Conservation (phyloP, 2,888 invertebrate genomes). For the Agrochola litura region DNA sequence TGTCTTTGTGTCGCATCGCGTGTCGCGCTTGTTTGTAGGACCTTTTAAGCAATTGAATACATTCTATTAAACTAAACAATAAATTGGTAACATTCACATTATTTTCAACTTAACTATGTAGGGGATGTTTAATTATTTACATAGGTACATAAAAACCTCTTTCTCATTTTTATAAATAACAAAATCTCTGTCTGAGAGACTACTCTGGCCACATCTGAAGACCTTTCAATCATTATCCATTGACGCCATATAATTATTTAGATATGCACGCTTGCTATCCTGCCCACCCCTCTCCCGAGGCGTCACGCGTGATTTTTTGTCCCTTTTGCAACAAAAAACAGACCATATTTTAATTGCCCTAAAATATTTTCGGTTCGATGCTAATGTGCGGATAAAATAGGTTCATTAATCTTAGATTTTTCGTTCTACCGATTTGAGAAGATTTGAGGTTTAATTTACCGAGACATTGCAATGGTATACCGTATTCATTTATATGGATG, state of each 20-base stretch:
- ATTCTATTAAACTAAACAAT: neutral
- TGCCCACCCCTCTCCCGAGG: conserved; percentile 81
- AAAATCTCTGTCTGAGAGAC: conserved; percentile 46
- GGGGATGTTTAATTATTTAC: neutral
- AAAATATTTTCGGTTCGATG: conserved; percentile 74
- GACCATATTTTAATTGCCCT: conserved; percentile 85
- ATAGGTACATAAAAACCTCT: neutral
- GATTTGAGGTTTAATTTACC: conserved; percentile 1
- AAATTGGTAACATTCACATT: neutral
- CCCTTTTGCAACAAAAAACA: conserved; percentile 68
- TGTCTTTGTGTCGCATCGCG: too few relatives aligned
- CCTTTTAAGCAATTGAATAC: neutral
- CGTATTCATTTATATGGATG: neutral
- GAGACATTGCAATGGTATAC: neutral
- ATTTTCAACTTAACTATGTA: neutral
- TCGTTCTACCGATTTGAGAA: conserved; percentile 31
- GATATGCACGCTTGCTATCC: conserved; percentile 81
- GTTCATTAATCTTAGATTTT: conserved; percentile 61
- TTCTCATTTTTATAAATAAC: neutral
- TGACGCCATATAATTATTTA: conserved; percentile 88
- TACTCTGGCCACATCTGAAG: conserved; percentile 77
- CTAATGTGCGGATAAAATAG: conserved; percentile 66
- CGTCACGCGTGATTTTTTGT: conserved; percentile 76
- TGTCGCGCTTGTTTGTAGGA: too few relatives aligned
- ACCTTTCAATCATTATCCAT: conserved; percentile 89